These are phyloP conservation scores for Brachionus plicatilis DNA, from an alignment of 1,140 invertebrate genomes.

Conservation along the genomic window DNA sequence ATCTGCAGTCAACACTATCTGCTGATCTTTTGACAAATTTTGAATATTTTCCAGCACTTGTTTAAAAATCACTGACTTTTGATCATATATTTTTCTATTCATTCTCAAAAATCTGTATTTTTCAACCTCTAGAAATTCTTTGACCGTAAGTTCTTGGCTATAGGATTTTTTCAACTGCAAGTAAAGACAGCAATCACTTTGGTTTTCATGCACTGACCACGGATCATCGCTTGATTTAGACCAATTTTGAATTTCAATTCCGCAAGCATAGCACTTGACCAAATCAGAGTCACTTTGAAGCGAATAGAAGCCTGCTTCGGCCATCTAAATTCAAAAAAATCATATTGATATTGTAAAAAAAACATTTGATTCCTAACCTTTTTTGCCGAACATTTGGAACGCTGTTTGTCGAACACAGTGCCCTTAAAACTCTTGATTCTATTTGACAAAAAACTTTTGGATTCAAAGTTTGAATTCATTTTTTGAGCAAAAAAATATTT, in stretches of 20 bases:
- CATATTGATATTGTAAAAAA: not conserved
- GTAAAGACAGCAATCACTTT: constrained; percentile 10
- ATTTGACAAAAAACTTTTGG: not conserved
- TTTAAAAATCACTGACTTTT: not conserved
- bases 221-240: constrained; percentile 23
- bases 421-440: constrained; percentile 21
- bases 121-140: constrained; percentile 12
- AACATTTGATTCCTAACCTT: not conserved
- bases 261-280: constrained; percentile 18
- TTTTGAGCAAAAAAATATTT: not conserved
- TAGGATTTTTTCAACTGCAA: constrained; percentile 15
- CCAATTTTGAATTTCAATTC: constrained; percentile 18
- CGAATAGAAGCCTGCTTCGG: constrained; percentile 32
- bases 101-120: constrained; percentile 16
- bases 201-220: not conserved
- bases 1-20: not conserved
- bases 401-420: not conserved
- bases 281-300: not conserved
- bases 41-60: not conserved
- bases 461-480: not conserved
- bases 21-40: not conserved
- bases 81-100: not conserved
- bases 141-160: not conserved
- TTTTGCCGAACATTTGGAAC: not conserved
- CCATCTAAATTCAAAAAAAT: not conserved